Percentiles rank a stretch among this genome's conserved stretches.
Conservation (phyloP, 2,797 vertebrate species). For the Spea hammondii region DNA sequence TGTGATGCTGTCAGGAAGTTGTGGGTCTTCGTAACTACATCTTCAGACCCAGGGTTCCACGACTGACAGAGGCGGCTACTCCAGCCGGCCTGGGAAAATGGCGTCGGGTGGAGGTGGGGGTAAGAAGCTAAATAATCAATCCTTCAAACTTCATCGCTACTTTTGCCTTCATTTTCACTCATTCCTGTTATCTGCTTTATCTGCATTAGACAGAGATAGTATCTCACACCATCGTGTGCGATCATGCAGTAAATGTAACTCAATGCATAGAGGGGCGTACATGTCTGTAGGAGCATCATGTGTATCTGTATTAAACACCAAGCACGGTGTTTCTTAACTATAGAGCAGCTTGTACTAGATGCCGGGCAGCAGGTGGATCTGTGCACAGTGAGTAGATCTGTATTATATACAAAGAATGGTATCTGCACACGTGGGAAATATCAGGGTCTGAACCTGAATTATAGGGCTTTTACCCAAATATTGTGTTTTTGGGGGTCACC, state of each 20-base stretch:
- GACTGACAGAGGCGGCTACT: slow-evolving; percentile 31
- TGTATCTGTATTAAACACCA: not conserved
- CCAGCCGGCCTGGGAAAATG: slow-evolving; percentile 37
- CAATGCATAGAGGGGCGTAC: not conserved
- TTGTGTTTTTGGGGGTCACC: too few species aligned
- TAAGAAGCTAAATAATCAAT: slow-evolving; percentile 22
- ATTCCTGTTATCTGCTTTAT: not conserved
- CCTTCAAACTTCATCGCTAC: not conserved
- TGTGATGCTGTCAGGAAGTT: slow-evolving; percentile 48
- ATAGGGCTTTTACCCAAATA: too few species aligned
- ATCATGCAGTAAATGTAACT: not conserved
- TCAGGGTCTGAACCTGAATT: too few species aligned
- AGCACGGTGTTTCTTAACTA: not conserved
- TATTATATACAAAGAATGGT: not conserved
- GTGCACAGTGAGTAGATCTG: not conserved
- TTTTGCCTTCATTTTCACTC: not conserved
- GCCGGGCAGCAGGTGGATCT: not conserved
- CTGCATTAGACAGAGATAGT: not conserved
- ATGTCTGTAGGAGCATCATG: not conserved
- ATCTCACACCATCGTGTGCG: too few species aligned
- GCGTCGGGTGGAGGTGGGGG: slow-evolving; percentile 46
- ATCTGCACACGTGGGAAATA: too few species aligned
- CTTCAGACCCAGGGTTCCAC: slow-evolving; percentile 34
- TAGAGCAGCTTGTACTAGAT: not conserved
- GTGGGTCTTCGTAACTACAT: slow-evolving; percentile 42